phyloP scores from a whole-genome alignment of 2,888 invertebrate species.

The Hecatera dysodea region DNA sequence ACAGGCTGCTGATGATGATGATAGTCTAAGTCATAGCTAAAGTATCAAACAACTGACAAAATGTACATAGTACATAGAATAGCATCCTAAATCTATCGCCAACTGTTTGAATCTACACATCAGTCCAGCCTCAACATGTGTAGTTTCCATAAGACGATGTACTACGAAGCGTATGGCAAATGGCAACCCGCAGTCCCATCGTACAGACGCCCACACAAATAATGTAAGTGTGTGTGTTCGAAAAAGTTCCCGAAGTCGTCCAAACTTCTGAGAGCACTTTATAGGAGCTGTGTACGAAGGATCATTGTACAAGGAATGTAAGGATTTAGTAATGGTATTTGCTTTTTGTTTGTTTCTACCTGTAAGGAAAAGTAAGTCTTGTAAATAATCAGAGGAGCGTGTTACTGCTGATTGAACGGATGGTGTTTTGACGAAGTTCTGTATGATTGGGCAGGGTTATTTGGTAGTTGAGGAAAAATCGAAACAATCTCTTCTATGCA shows the following conservation, averaged over 20 bases:
- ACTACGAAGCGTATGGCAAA: not conserved
- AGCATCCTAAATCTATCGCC: not conserved
- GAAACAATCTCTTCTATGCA: not conserved
- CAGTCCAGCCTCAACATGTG: not conserved
- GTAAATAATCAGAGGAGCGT: slow-evolving; percentile 19
- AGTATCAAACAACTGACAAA: too few species aligned
- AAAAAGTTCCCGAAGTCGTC: slow-evolving; percentile 50
- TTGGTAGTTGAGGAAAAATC: slow-evolving; percentile 5
- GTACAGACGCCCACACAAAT: slow-evolving; percentile 54
- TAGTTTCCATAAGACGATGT: slow-evolving; percentile 18
- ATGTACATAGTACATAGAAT: too few species aligned
- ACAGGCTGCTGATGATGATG: too few species aligned
- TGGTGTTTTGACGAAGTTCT: not conserved
- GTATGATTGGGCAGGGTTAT: slow-evolving; percentile 1
- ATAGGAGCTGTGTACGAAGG: slow-evolving; percentile 42
- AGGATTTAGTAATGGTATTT: slow-evolving; percentile 43
- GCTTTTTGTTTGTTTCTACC: slow-evolving; percentile 39
- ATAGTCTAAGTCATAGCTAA: too few species aligned
- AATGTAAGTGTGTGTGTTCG: slow-evolving; percentile 47
- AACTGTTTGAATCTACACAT: not conserved
- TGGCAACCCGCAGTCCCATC: slow-evolving; percentile 2
- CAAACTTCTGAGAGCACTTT: slow-evolving; percentile 45
- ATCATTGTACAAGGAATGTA: slow-evolving; percentile 44
- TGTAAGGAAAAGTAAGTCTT: not conserved
- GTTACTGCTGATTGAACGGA: slow-evolving; percentile 40